These are phyloP conservation scores for Darevskia mixta DNA, from an alignment of 2,797 vertebrate genomes.

Conservation along the genomic window DNA sequence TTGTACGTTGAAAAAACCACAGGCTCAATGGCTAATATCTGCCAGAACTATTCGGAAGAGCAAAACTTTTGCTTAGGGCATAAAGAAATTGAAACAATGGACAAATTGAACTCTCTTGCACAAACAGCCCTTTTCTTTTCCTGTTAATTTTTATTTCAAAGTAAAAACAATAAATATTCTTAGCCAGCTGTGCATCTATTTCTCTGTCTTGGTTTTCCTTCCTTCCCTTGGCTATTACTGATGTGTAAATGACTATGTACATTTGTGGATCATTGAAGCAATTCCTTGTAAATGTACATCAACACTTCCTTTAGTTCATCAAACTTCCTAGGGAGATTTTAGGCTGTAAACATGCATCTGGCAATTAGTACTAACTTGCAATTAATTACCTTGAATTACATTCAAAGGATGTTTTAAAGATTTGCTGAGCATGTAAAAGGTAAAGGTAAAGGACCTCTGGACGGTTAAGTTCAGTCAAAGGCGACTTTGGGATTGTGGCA, in stretches of 20 bases:
- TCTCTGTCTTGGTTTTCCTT: background rate
- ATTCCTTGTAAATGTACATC: slow-evolving; percentile 8
- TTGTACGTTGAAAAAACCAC: slow-evolving; percentile 75
- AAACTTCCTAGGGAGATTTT: background rate
- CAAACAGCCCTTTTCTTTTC: slow-evolving; percentile 54
- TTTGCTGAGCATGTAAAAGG: background rate
- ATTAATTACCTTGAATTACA: slow-evolving; percentile 10
- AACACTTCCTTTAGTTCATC: background rate
- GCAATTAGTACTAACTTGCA: background rate
- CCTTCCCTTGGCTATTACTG: slow-evolving; percentile 6
- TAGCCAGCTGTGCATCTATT: slow-evolving; percentile 62
- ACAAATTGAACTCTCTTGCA: slow-evolving; percentile 51
- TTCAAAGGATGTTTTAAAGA: background rate
- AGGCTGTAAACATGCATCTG: background rate
- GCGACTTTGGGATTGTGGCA: too few species aligned
- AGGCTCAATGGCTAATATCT: slow-evolving; percentile 61
- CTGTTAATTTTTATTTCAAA: slow-evolving; percentile 67
- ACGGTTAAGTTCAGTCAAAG: too few species aligned
- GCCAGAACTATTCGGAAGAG: slow-evolving; percentile 59
- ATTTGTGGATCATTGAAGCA: slow-evolving; percentile 15
- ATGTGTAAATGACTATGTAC: slow-evolving; percentile 1
- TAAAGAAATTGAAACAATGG: slow-evolving; percentile 62
- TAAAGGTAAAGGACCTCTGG: too few species aligned
- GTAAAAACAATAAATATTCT: slow-evolving; percentile 61
- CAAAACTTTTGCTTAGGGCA: slow-evolving; percentile 52